These are phyloP conservation scores for Lycia hirtaria DNA, from an alignment of 2,888 invertebrate species.

Conservation along the genomic window DNA sequence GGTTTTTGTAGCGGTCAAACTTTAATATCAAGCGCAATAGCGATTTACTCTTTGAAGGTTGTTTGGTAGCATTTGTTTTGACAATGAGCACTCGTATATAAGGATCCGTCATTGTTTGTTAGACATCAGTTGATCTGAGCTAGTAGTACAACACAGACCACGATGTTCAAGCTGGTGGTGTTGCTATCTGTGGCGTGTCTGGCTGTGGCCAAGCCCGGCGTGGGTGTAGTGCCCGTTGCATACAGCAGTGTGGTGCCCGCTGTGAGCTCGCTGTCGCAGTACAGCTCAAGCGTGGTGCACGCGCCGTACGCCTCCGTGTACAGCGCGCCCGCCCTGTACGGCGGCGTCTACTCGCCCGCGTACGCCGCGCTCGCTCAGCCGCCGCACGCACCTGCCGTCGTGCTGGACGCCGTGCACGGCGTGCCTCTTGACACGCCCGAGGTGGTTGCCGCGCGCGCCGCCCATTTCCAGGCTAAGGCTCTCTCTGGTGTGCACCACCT, in stretches of 20 bases:
- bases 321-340: conserved; percentile 49
- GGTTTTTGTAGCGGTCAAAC: conserved; percentile 27
- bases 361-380: conserved; percentile 59
- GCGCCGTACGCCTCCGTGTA: conserved; percentile 47
- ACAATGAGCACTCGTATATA: conserved; percentile 65
- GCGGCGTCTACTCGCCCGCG: conserved; percentile 45
- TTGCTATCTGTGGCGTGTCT: conserved; percentile 86
- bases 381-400: conserved; percentile 74
- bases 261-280: conserved; percentile 56
- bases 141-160: conserved; percentile 75
- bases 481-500: conserved; percentile 71
- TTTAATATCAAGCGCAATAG: conserved; percentile 30
- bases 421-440: conserved; percentile 81
- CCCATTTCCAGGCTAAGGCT: conserved; percentile 78
- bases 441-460: conserved; percentile 78
- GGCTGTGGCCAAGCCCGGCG: conserved; percentile 82
- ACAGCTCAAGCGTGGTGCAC: conserved; percentile 64
- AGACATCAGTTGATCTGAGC: conserved; percentile 74
- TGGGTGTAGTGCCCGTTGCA: conserved; percentile 58
- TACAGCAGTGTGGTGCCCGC: conserved; percentile 66
- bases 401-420: conserved; percentile 73
- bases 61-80: conserved; percentile 66
- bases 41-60: conserved; percentile 63
- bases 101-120: conserved; percentile 55
- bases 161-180: conserved; percentile 85